These are phyloP conservation scores for Valencia hispanica DNA, from an alignment of 2,797 vertebrate species.

Conservation along the genomic window DNA sequence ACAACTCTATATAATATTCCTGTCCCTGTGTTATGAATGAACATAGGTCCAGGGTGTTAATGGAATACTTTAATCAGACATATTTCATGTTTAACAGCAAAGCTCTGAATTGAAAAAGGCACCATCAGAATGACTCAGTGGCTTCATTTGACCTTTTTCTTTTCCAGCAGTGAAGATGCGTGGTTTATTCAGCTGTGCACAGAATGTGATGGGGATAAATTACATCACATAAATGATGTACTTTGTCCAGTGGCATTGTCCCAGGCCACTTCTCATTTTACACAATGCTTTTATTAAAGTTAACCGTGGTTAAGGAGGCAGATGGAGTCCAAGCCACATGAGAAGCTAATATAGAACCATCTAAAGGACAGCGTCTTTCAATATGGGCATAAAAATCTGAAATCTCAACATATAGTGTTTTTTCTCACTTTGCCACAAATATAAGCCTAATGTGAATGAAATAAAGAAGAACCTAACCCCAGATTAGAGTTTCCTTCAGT, in stretches of 20 bases:
- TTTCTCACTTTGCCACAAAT: not conserved
- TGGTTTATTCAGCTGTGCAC: slow-evolving; percentile 60
- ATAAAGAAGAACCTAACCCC: not conserved
- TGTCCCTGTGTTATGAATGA: not conserved
- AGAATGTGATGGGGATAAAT: slow-evolving; percentile 64
- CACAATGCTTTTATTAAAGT: slow-evolving; percentile 50
- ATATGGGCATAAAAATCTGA: not conserved
- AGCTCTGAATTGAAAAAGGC: slow-evolving; percentile 29
- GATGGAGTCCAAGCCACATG: slow-evolving; percentile 48
- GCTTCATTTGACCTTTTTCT: slow-evolving; percentile 50
- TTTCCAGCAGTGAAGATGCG: slow-evolving; percentile 43
- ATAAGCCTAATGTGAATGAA: too few species aligned
- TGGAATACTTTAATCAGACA: not conserved
- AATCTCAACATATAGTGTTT: not conserved
- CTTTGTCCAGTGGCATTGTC: slow-evolving; percentile 66
- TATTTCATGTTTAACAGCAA: not conserved
- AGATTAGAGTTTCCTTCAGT: not conserved
- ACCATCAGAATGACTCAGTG: slow-evolving; percentile 24
- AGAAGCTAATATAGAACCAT: slow-evolving; percentile 4
- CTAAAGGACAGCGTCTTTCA: not conserved
- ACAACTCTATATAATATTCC: not conserved
- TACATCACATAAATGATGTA: slow-evolving; percentile 67
- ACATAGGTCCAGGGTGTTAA: not conserved
- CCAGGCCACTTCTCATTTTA: slow-evolving; percentile 70
- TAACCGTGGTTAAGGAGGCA: slow-evolving; percentile 54